Evolutionary conservation across 2,113 vertebrate species (phyloP), one percentile per base, ranked within the genome.

Genomic region (Euleptes europaea): DNA sequence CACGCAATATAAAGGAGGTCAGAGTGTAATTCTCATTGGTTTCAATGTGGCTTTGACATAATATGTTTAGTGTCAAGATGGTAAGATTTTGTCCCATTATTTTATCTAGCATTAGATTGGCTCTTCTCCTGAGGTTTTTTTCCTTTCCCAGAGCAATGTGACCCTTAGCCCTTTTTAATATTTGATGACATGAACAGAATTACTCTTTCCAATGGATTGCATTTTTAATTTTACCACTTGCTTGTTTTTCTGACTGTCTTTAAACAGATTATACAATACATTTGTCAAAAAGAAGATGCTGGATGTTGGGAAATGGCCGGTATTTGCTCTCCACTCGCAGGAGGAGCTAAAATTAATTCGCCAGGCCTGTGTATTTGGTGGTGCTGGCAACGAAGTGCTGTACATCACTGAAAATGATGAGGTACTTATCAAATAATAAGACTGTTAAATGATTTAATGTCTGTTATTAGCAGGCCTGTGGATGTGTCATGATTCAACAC

Each of bases 261-360:
- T 84, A 60, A 51, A 11, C 86, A 96, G 95, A 83, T 93, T 71
- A 85, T 94, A 84, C 90, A 90, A 72, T 88, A 94, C 83, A 94
- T 89, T 0, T 86, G 94, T 67, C 65, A 93, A 69, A 69, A 35
- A 95, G 95, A 98, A 96, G 93, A 99, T 99, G 98, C 94, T 99
- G 96, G 98, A 99, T 96, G 97, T 99, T 95, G 98, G 98, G 86
- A 99, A 99, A 95, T 99, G 98, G 98, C 98, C 98, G 2, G 97
- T 99, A 90, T 99, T 99, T 95, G 98, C 98, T 57, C 98, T 99
- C 65, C 97, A 98, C 90, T 97, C 98, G 85, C 97, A 97, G 77
- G 98, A 99, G 92, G 98, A 99, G n/a, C 94, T 99, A 49, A 96
- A 96, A 80, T 96, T 98, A 88, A 97, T 99, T 93, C 97, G 97